Evolutionary conservation across 1,140 invertebrate genomes (phyloP).

Genomic region (Zaprionus capensis): DNA sequence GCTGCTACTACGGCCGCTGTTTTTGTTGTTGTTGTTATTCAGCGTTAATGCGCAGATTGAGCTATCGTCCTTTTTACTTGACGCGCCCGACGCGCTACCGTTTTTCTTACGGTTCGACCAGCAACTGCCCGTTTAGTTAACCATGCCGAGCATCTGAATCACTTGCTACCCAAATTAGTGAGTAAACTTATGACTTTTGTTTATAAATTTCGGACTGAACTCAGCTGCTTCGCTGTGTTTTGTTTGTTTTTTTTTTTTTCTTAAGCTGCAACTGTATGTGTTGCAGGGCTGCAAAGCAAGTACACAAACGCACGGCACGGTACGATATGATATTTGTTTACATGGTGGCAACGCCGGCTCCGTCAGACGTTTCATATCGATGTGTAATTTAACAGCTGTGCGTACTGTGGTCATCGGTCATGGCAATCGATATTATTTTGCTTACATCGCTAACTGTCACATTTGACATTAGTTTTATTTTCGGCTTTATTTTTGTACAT

Average conservation of each 20-base stretch:
- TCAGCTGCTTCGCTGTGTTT: constrained; percentile 33
- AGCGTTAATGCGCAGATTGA: constrained; percentile 53
- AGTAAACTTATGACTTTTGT: constrained; percentile 29
- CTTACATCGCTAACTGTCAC: constrained; percentile 40
- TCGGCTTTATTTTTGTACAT: constrained; percentile 47
- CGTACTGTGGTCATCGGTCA: not conserved
- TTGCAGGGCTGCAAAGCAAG: constrained; percentile 36
- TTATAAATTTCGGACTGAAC: constrained; percentile 48
- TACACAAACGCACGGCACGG: not conserved
- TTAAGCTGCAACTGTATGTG: constrained; percentile 27
- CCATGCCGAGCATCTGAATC: not conserved
- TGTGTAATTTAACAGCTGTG: not conserved
- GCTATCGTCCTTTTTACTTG: constrained; percentile 24
- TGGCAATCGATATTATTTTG: not conserved
- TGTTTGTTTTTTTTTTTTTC: constrained; percentile 42
- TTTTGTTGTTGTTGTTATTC: constrained; percentile 11
- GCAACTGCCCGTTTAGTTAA: not conserved
- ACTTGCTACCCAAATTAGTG: not conserved
- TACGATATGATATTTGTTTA: not conserved
- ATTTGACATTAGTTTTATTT: constrained; percentile 52
- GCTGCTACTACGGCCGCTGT: not conserved
- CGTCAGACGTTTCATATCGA: not conserved
- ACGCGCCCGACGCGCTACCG: constrained; percentile 14
- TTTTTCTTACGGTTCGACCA: constrained; percentile 4
- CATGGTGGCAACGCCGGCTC: constrained; percentile 27